phyloP scores from a whole-genome alignment of 2,888 invertebrate genomes.

The Leptinotarsa haldemani region DNA sequence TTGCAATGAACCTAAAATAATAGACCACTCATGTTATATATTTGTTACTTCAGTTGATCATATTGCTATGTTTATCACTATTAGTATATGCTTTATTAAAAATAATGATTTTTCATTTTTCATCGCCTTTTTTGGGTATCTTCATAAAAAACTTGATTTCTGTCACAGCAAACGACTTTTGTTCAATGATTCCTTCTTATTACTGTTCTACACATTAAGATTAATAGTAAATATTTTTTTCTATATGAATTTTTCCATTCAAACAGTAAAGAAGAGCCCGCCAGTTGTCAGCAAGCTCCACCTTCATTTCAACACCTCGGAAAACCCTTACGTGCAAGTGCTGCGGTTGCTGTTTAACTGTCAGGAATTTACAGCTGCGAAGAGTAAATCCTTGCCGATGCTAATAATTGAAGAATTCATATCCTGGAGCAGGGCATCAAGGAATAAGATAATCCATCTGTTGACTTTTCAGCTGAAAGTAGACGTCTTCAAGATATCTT shows the following conservation, averaged over 20 bases:
- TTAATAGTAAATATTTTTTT: too few relatives aligned
- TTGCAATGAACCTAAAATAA: too few relatives aligned
- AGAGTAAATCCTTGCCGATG: conserved; percentile 72
- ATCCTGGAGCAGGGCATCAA: conserved; percentile 66
- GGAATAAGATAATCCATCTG: conserved; percentile 65
- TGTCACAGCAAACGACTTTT: not conserved
- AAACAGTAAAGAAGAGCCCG: conserved; percentile 62
- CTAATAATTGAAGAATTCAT: conserved; percentile 74
- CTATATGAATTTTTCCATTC: too few relatives aligned
- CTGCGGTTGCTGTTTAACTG: conserved; percentile 73
- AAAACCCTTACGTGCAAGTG: conserved; percentile 73
- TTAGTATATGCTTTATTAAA: too few relatives aligned
- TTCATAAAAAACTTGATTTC: too few relatives aligned
- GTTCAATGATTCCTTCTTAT: not conserved
- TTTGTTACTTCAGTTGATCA: too few relatives aligned
- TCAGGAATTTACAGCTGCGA: conserved; percentile 73
- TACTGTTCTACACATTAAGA: too few relatives aligned
- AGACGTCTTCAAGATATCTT: conserved; percentile 79
- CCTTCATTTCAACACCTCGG: conserved; percentile 58
- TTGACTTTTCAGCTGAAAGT: conserved; percentile 72
- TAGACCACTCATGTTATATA: too few relatives aligned
- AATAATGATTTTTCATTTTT: too few relatives aligned
- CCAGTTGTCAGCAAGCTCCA: conserved; percentile 61
- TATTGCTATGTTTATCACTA: not conserved
- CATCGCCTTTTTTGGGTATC: too few relatives aligned